Percentiles rank a stretch among this genome's conserved stretches.
phyloP scores from a whole-genome alignment of 2,888 invertebrate species.

The Catocala fraxini region DNA sequence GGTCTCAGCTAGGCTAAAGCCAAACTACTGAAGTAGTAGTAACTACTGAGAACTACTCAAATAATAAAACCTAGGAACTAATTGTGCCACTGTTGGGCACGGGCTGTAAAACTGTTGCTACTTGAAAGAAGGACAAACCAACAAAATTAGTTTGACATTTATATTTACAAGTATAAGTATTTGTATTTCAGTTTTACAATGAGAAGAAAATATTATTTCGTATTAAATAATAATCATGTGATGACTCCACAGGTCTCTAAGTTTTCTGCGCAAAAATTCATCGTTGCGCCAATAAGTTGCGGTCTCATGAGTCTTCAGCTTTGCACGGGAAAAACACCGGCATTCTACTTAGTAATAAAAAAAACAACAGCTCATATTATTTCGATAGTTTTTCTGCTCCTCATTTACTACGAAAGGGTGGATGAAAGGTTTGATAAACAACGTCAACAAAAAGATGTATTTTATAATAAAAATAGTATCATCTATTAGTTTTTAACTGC shows the following conservation, averaged over 20 bases:
- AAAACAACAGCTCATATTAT: constrained; percentile 30
- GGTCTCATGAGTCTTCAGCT: constrained; percentile 30
- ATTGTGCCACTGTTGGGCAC: too few relatives aligned
- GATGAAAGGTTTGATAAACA: neutral
- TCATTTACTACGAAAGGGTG: constrained; percentile 22
- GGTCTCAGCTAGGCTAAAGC: too few relatives aligned
- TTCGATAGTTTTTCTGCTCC: constrained; percentile 34
- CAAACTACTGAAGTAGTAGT: too few relatives aligned
- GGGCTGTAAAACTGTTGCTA: too few relatives aligned
- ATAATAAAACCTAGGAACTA: too few relatives aligned
- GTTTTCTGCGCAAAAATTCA: constrained; percentile 25
- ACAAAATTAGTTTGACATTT: neutral
- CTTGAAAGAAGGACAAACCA: too few relatives aligned
- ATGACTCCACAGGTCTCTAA: constrained; percentile 29
- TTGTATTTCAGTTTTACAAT: constrained; percentile 6
- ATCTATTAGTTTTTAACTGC: too few relatives aligned
- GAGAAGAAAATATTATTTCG: neutral
- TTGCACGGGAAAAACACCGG: constrained; percentile 36
- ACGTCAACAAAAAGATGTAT: too few relatives aligned
- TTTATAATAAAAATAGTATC: too few relatives aligned
- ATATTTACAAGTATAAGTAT: neutral
- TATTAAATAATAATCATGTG: neutral
- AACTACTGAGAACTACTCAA: too few relatives aligned
- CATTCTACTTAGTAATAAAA: constrained; percentile 41
- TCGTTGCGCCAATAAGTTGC: constrained; percentile 24